Evolutionary conservation across 2,797 vertebrate species (phyloP), one percentile per base, ranked within the genome.

Genomic region (Oreochromis mossambicus): DNA sequence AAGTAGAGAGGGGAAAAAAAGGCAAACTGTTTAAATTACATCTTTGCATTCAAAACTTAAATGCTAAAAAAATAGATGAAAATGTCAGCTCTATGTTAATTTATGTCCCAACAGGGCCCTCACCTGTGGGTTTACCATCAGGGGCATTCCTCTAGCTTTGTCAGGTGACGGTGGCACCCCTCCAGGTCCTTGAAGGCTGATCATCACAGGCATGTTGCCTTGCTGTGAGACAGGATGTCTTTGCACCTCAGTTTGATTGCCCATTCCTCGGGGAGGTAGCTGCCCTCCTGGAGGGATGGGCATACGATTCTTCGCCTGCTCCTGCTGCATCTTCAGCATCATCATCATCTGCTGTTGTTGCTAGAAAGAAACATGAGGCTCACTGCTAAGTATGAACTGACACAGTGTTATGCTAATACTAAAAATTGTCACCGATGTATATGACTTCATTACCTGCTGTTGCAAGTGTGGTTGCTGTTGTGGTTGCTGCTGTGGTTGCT

Each of bases 281-380:
- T 97, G 98, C 46, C 97, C 96, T 82, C 96, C 97, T 81, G 97
- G 97, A 52, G 98, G 96, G 29, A 98, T 94, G 14, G 98, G 96
- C 95, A 99, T 97, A 85, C 98, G 97, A 92, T 97, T 97, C 24
- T 98, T 97, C 73, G 97, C 97, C 87, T 98, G 97, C 79, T 99
- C 98, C 91, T 99, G 98, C 83, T 99, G 98, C 97, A 98, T 98
- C 97, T 98, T 98, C 51, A 99, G 92, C 97, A 99, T 97, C 97
- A 99, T 98, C 96, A 99, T 97, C 97, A 98, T 97, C 84, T 98
- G 97, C 5, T 97, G 95, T 1, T 96, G 95, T 0, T 94, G 95
- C 82, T 91, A 80, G 80, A 81, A 88, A 77, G 13, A 36, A 82
- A 84, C 87, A 79, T 14, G 24, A 24, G 43, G 4, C 56, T 34